Evolutionary conservation across 2,888 invertebrate genomes (phyloP).

Genomic region (Melieria crassipennis): DNA sequence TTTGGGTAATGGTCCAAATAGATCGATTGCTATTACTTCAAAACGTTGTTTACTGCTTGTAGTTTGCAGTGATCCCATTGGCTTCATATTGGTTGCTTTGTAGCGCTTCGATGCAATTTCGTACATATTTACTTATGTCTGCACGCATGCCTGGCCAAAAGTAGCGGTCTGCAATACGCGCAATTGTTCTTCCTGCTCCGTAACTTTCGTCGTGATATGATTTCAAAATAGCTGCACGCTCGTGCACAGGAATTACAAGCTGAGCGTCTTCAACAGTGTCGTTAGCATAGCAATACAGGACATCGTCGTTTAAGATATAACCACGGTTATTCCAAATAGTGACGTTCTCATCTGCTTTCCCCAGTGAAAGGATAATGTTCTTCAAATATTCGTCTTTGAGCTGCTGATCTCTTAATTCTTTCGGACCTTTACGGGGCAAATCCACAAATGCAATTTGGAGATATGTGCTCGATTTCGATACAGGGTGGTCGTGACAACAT

Average conservation of each 20-base stretch:
- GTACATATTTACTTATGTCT: slow-evolving; percentile 15
- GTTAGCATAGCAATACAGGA: no score
- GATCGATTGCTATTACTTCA: slow-evolving; percentile 41
- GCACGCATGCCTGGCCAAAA: no score
- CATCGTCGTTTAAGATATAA: slow-evolving; percentile 3
- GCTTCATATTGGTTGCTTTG: slow-evolving; percentile 42
- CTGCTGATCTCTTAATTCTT: no score
- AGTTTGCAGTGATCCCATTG: slow-evolving; percentile 41
- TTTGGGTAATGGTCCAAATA: slow-evolving; percentile 42
- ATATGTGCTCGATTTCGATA: neutral
- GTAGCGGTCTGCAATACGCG: slow-evolving; percentile 34
- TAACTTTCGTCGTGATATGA: slow-evolving; percentile 38
- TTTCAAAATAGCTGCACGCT: slow-evolving; percentile 23
- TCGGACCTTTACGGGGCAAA: no score
- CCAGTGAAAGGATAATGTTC: neutral
- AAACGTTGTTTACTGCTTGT: slow-evolving; percentile 39
- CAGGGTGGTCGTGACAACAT: slow-evolving; percentile 33
- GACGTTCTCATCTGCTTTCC: neutral
- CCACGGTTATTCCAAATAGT: neutral
- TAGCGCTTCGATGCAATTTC: slow-evolving; percentile 37
- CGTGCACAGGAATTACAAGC: slow-evolving; percentile 22
- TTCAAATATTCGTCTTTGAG: slow-evolving; percentile 15
- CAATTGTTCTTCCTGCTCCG: slow-evolving; percentile 27
- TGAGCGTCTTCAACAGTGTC: slow-evolving; percentile 12
- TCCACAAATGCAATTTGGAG: neutral